Percentiles rank a stretch among this genome's conserved stretches.
phyloP scores from a whole-genome alignment of 2,888 invertebrate genomes.

The Agriotes lineatus region DNA sequence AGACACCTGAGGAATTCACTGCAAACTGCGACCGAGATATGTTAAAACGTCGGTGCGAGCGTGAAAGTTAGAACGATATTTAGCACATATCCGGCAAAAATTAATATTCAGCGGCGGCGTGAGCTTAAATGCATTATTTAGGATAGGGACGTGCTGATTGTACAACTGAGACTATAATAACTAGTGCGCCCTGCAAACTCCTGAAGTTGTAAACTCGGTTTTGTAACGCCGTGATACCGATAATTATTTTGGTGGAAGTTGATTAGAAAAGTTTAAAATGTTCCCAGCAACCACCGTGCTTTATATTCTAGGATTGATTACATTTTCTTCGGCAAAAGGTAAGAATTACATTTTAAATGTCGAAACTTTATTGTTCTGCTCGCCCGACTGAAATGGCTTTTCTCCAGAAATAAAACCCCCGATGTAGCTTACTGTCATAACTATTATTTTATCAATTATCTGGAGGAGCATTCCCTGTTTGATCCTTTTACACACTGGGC shows the following conservation, averaged over 20 bases:
- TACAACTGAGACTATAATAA: background rate
- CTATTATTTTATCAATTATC: no score
- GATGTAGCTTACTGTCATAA: no score
- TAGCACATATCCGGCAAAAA: background rate
- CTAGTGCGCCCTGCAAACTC: background rate
- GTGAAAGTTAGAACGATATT: slow-evolving; percentile 33
- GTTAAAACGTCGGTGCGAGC: slow-evolving; percentile 28
- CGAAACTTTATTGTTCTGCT: no score
- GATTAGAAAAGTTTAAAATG: slow-evolving; percentile 11
- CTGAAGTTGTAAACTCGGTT: background rate
- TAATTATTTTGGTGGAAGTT: background rate
- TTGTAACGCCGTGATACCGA: background rate
- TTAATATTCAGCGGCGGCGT: background rate
- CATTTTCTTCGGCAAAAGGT: slow-evolving; percentile 35
- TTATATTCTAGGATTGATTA: slow-evolving; percentile 29
- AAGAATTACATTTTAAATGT: no score
- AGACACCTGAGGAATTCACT: slow-evolving; percentile 45
- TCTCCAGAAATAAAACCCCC: no score
- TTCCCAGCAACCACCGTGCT: slow-evolving; percentile 10
- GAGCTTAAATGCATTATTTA: slow-evolving; percentile 3
- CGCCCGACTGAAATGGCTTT: no score
- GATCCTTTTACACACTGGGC: background rate
- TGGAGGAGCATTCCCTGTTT: no score
- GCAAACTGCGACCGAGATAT: slow-evolving; percentile 18
- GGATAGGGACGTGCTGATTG: background rate